Evolutionary conservation across 2,888 invertebrate species (phyloP), one percentile per base, ranked within the genome.

Genomic region (Chalcis sispes): DNA sequence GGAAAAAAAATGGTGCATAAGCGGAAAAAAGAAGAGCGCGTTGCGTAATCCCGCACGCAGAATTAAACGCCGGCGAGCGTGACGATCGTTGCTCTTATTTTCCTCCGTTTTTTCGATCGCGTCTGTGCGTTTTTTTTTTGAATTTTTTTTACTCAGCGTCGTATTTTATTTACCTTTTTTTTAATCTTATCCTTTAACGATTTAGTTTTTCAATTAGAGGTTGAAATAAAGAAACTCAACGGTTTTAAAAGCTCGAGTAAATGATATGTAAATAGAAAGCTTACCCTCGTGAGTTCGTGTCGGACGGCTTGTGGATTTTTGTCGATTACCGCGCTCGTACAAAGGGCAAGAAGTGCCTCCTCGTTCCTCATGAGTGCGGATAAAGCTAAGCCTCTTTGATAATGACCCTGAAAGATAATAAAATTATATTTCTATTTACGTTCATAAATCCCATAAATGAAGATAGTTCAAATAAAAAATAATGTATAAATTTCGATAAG

Each of bases 291-390:
- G 56, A 91, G 85, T 79, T 90, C 90, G 66, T 89, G 88, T 70
- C 89, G 89, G 79, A 93, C 91, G 78, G 91, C 84, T 62, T 91
- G 90, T 0, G 88, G 83, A 32, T 89, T 88, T 70, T 90, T 89
- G 81, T 91, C 91, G 62, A 92, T 88, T n/a, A 90, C 90, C 59
- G 91, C 89, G 82, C 92, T 91, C 72, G 91, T 89, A 65, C 91
- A 89, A 75, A 91, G 90, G 20, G 91, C 90, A 18, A 91, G 87
- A 46, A 92, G 89, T 20, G 92, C 91, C 79, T 92, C 92, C 80
- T 92, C 92, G 84, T 90, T 90, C 62, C 90, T 89, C 25, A 90
- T 90, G 61, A 91, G 85, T 5, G 90, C 90, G 56, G 89, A 89
- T 67, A 92, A 87, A 20, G 91, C 91, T 77, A 89, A 85, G 15